Percentiles rank a stretch among this genome's conserved stretches.
Evolutionary conservation across 2,888 invertebrate species (phyloP).

Genomic region (Acanthosoma haemorrhoidale): DNA sequence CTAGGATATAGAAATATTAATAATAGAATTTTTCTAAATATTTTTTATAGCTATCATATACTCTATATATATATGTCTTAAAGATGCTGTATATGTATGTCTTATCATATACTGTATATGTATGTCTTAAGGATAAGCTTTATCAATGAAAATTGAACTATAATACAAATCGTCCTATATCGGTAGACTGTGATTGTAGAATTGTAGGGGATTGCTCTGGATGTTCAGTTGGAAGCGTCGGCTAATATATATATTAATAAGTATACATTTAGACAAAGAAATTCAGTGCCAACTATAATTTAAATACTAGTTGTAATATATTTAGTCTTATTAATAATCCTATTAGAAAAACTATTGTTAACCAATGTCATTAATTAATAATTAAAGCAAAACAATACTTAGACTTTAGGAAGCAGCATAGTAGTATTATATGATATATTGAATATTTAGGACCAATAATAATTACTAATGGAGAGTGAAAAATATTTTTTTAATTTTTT

Average conservation of each 20-base stretch:
- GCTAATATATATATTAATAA: too few relatives aligned
- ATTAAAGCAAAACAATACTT: too few relatives aligned
- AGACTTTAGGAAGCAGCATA: too few relatives aligned
- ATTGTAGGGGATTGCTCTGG: not conserved
- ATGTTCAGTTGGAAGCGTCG: not conserved
- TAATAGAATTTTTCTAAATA: too few relatives aligned
- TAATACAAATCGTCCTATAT: constrained; percentile 17
- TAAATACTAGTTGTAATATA: not conserved
- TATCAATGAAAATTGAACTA: not conserved
- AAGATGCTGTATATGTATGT: not conserved
- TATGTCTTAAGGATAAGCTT: not conserved
- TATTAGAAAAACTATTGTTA: not conserved
- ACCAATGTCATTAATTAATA: too few relatives aligned
- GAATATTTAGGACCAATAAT: constrained; percentile 1
- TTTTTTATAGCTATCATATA: not conserved
- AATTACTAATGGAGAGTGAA: not conserved
- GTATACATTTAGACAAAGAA: not conserved
- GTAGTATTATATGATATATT: not conserved
- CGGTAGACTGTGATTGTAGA: constrained; percentile 22
- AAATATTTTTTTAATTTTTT: not conserved
- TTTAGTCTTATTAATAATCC: not conserved
- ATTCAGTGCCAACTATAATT: constrained; percentile 2
- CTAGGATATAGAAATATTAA: not conserved
- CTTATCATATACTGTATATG: not conserved
- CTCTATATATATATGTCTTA: not conserved